Conservation (phyloP, 2,797 vertebrate species). For the Falco novaeseelandiae region DNA sequence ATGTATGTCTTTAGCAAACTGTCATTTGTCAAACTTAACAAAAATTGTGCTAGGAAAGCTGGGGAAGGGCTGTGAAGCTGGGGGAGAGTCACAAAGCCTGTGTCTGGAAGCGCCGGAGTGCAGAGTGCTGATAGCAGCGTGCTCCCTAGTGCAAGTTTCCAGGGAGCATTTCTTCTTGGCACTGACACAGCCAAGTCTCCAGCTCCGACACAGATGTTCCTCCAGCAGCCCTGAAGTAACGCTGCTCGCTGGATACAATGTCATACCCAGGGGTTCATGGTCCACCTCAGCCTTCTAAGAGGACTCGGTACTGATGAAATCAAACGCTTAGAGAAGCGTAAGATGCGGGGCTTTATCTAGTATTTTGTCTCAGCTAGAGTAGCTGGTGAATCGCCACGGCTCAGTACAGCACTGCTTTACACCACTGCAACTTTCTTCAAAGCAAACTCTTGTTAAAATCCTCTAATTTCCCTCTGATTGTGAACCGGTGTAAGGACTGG, state of each 20-base stretch:
- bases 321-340: slow-evolving; percentile 70
- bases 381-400: slow-evolving; percentile 44
- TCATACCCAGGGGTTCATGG: slow-evolving; percentile 62
- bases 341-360: slow-evolving; percentile 62
- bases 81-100: neutral
- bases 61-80: neutral
- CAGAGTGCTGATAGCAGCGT: neutral
- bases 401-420: slow-evolving; percentile 33
- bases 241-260: slow-evolving; percentile 18
- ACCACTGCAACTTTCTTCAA: slow-evolving; percentile 68
- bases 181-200: slow-evolving; percentile 50
- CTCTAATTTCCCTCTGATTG: slow-evolving; percentile 65
- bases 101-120: slow-evolving; percentile 29
- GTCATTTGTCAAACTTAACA: neutral
- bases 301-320: slow-evolving; percentile 68
- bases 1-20: neutral
- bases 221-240: slow-evolving; percentile 53
- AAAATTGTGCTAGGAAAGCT: neutral
- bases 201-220: slow-evolving; percentile 54
- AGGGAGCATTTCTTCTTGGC: slow-evolving; percentile 54
- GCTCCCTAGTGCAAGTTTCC: slow-evolving; percentile 67
- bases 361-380: slow-evolving; percentile 62
- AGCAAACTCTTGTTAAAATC: slow-evolving; percentile 63
- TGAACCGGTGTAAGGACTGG: slow-evolving; percentile 74
- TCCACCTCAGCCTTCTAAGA: slow-evolving; percentile 60